Percentiles rank a stretch among this genome's conserved stretches.
These are phyloP conservation scores for Ploceus nigricollis DNA, from an alignment of 2,113 vertebrate genomes.

Conservation along the genomic window DNA sequence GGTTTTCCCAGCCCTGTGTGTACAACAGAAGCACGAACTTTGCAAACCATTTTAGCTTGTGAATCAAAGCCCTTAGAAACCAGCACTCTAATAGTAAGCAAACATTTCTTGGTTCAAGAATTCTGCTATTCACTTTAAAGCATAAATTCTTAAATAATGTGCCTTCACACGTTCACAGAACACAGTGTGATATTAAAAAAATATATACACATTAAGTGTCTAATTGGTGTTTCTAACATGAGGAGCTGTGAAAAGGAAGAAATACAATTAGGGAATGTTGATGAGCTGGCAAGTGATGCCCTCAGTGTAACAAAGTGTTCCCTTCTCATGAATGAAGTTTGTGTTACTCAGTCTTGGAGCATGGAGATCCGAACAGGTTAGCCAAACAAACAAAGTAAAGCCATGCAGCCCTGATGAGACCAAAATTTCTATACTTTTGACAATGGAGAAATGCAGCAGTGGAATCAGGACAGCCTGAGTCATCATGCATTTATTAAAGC, in stretches of 20 bases:
- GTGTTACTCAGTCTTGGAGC: slow-evolving; percentile 16
- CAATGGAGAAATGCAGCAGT: slow-evolving; percentile 61
- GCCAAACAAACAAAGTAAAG: slow-evolving; percentile 54
- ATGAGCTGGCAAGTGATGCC: slow-evolving; percentile 47
- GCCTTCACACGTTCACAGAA: background rate
- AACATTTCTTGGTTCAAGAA: background rate
- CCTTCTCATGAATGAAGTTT: slow-evolving; percentile 51
- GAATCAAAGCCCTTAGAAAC: slow-evolving; percentile 7
- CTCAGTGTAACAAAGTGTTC: background rate
- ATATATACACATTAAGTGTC: background rate
- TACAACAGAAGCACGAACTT: background rate
- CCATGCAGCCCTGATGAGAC: slow-evolving; percentile 70
- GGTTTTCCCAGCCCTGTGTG: background rate
- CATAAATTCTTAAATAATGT: background rate
- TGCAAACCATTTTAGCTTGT: background rate
- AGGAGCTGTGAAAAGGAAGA: slow-evolving; percentile 35
- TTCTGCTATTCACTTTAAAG: background rate
- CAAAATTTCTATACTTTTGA: background rate
- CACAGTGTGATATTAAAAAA: background rate
- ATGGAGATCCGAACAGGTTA: slow-evolving; percentile 32
- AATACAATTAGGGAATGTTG: slow-evolving; percentile 28
- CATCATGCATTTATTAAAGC: slow-evolving; percentile 72
- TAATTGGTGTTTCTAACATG: slow-evolving; percentile 23
- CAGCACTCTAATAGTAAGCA: background rate
- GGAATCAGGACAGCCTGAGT: slow-evolving; percentile 22